phyloP scores from a whole-genome alignment of 2,797 vertebrate genomes.

The Merluccius polli region DNA sequence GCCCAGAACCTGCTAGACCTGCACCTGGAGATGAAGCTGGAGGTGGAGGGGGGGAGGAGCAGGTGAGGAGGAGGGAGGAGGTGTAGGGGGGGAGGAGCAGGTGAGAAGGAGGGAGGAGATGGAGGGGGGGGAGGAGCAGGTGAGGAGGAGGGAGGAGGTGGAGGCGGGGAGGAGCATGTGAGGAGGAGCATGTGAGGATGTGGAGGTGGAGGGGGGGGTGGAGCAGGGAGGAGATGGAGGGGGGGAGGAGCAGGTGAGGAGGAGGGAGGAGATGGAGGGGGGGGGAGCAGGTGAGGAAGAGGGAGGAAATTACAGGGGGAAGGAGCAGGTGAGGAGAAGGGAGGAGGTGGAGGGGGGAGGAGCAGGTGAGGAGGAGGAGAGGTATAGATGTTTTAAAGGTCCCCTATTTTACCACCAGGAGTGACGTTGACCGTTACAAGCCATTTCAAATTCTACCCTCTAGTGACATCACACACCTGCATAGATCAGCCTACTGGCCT shows the following conservation, averaged over 20 bases:
- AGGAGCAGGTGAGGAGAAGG: neutral
- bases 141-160: neutral
- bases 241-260: constrained; percentile 74
- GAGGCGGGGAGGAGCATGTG: neutral
- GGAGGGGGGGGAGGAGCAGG: neutral
- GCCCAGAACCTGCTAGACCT: constrained; percentile 74
- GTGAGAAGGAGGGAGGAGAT: neutral
- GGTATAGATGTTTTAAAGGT: no score
- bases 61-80: constrained; percentile 65
- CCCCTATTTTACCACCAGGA: no score
- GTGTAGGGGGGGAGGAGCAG: neutral
- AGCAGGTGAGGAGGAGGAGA: neutral
- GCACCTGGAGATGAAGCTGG: constrained; percentile 73
- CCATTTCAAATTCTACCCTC: no score
- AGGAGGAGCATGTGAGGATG: neutral
- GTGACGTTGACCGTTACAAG: no score
- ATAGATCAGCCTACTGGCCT: no score
- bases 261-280: constrained; percentile 77
- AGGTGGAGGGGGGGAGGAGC: constrained; percentile 74
- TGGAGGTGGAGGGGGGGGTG: neutral
- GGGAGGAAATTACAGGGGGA: neutral
- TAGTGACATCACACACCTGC: no score
- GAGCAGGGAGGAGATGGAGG: constrained; percentile 65
- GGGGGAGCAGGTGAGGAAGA: constrained; percentile 74
- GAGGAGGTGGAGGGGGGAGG: neutral